These are phyloP conservation scores for Radopholus similis DNA, from an alignment of 1,140 invertebrate genomes.

Conservation along the genomic window DNA sequence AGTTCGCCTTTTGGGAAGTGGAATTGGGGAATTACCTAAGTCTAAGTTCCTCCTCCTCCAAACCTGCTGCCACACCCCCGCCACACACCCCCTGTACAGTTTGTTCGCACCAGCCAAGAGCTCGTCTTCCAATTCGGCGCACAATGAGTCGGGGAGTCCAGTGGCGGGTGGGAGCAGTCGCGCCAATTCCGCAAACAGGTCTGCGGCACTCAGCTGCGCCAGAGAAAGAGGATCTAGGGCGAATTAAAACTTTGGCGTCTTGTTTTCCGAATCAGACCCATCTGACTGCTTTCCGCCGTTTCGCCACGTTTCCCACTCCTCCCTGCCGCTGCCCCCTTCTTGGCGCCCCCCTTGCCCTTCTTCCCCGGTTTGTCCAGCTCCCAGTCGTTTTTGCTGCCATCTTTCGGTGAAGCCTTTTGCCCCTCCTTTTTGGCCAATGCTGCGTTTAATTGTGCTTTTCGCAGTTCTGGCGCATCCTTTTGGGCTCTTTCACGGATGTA, in stretches of 20 bases:
- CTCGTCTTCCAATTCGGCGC: slow-evolving; percentile 26
- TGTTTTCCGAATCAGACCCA: background rate
- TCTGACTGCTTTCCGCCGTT: background rate
- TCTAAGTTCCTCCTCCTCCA: background rate
- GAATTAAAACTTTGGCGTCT: slow-evolving; percentile 14
- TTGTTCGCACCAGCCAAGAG: slow-evolving; percentile 12
- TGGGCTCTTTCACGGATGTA: slow-evolving; percentile 1
- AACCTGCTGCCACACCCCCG: background rate
- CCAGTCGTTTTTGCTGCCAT: slow-evolving; percentile 33
- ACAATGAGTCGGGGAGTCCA: slow-evolving; percentile 21
- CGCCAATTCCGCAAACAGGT: slow-evolving; percentile 12
- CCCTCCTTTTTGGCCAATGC: slow-evolving; percentile 1
- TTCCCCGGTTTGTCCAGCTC: slow-evolving; percentile 20
- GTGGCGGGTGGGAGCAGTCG: background rate
- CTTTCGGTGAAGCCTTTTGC: background rate
- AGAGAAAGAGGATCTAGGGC: background rate
- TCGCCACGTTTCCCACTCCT: slow-evolving; percentile 9
- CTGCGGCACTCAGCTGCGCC: background rate
- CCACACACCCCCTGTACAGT: slow-evolving; percentile 23
- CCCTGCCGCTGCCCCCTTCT: slow-evolving; percentile 36
- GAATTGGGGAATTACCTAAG: background rate
- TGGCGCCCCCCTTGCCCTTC: slow-evolving; percentile 36
- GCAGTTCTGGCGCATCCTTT: slow-evolving; percentile 13
- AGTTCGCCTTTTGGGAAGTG: background rate
- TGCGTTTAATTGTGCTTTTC: slow-evolving; percentile 4